These are phyloP conservation scores for Passer domesticus DNA, from an alignment of 2,113 vertebrate species.

Conservation along the genomic window DNA sequence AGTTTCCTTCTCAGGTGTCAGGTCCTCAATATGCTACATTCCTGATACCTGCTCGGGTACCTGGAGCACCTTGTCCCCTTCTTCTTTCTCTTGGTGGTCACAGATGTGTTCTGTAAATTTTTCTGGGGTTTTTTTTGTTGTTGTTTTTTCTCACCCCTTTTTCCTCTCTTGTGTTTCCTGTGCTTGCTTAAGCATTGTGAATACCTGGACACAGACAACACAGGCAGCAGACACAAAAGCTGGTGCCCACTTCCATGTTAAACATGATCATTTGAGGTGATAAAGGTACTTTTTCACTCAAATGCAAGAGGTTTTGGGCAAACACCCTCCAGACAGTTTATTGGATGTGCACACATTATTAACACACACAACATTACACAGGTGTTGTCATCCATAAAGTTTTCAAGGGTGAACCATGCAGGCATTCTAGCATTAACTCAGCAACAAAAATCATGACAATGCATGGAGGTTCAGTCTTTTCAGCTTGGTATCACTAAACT, in stretches of 20 bases:
- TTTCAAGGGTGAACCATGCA: background rate
- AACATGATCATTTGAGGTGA: background rate
- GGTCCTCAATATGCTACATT: accelerated
- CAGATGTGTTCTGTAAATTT: background rate
- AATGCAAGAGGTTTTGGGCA: background rate
- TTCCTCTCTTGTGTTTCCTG: background rate
- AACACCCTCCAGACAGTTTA: background rate
- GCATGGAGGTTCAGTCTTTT: background rate
- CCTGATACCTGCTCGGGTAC: background rate
- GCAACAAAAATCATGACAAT: background rate
- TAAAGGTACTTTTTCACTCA: background rate
- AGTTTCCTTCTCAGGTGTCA: background rate
- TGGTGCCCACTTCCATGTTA: background rate
- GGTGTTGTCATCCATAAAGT: background rate
- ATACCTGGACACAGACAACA: background rate
- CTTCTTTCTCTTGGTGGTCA: background rate
- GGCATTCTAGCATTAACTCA: background rate
- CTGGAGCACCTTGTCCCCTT: background rate
- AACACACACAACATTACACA: background rate
- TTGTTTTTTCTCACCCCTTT: background rate
- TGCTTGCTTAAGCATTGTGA: background rate
- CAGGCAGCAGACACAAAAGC: background rate
- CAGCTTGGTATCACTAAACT: background rate
- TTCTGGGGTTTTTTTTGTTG: accelerated
- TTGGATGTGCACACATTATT: background rate